A percentile compares a stretch with the other conserved stretches of the same genome.
Conservation (phyloP, 1,140 invertebrate genomes). For the Musca domestica region DNA sequence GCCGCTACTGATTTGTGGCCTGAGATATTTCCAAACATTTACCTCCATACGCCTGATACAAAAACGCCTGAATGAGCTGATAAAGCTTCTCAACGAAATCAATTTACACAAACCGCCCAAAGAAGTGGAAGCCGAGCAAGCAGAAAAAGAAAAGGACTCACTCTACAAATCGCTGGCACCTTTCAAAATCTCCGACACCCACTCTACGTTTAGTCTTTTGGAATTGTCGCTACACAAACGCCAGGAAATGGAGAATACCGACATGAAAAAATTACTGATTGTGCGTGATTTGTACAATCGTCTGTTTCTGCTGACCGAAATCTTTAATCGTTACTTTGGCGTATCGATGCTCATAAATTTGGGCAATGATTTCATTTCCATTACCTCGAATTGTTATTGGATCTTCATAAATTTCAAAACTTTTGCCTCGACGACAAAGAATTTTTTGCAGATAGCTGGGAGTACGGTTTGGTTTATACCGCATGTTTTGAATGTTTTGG, state of each 20-base stretch:
- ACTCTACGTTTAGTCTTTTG: not conserved
- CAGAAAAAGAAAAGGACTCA: too few species aligned
- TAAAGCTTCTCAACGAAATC: conserved; percentile 29
- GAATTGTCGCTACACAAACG: not conserved
- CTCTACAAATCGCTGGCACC: too few species aligned
- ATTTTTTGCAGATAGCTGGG: conserved; percentile 40
- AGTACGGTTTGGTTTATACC: conserved; percentile 42
- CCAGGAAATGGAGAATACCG: conserved; percentile 15
- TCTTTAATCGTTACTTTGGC: conserved; percentile 40
- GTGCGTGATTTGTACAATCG: conserved; percentile 42
- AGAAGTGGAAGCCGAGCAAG: too few species aligned
- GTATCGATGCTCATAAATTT: conserved; percentile 43
- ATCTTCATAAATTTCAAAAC: conserved; percentile 47
- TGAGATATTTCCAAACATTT: conserved; percentile 49
- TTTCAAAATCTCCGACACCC: too few species aligned
- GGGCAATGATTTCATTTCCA: conserved; percentile 48
- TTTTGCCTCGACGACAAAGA: conserved; percentile 31
- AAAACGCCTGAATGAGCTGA: conserved; percentile 34
- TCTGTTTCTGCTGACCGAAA: conserved; percentile 35
- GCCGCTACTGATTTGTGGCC: conserved; percentile 39
- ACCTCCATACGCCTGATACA: conserved; percentile 35
- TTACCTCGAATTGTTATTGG: conserved; percentile 51
- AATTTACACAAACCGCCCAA: conserved; percentile 26
- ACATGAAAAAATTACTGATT: conserved; percentile 33
- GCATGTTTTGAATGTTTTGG: conserved; percentile 43